Evolutionary conservation across 1,140 invertebrate species (phyloP), one percentile per base, ranked within the genome.

Genomic region (Drosophila grimshawi): DNA sequence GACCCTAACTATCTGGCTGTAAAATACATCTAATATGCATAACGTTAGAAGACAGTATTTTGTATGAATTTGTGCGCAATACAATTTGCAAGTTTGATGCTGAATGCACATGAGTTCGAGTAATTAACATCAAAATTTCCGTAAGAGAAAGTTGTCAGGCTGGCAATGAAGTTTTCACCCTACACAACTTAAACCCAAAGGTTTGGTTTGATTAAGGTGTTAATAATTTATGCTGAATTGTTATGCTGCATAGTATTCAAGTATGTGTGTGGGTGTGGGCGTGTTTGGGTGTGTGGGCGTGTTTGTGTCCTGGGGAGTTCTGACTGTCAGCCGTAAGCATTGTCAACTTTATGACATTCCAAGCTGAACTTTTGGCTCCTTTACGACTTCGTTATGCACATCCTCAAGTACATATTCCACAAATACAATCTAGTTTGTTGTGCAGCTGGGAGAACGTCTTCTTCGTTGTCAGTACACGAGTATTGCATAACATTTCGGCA

Each of bases 291-390:
- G n/a, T 55, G 51, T 35, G 51, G 4, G 19, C 5, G 11, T 32
- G 55, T 45, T 4, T 37, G 43, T 61, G 11, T 7, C 30, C 27
- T 39, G n/a, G 32, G 49, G 29, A 30, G 51, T n/a, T n/a, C 35
- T 51, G 46, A 51, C 43, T 68, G 70, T 33, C 60, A 73, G 62
- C 62, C 49, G 41, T 67, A 66, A 72, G 67, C 77, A 88, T 88
- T 89, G 82, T 88, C 83, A 86, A 83, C 83, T 88, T 86, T 86
- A 86, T 86, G 80, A 67, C 85, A 76, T 83, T 80, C 65, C 57
- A 53, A 56, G 66, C 61, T 67, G 49, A 65, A 60, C 53, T 37
- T 41, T 48, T 8, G 41, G 67, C 65, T 76, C 66, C 73, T 76
- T 75, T 75, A 75, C 52, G 45, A 46, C 53, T 59, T 60, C 52